Base-by-base conservation (phyloP, 2,888 invertebrate species). In the Hyalella azteca region DNA sequence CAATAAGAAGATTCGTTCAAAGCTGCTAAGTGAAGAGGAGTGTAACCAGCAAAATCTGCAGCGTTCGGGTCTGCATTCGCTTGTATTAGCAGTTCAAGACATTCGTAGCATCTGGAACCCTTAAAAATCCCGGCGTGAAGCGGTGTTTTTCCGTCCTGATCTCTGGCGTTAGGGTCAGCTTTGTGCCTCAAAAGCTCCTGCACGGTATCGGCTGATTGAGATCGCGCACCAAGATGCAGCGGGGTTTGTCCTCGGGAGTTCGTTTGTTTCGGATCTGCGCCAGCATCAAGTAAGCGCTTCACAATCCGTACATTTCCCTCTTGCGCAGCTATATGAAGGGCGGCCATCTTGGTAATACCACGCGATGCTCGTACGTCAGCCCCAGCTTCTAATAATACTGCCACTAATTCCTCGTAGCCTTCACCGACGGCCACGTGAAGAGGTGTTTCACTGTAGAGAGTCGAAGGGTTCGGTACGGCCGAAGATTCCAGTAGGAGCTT, bases 281-380 rank as follows among this genome's bases (percentile, higher is more conserved):
- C 92, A 75, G 92, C 91, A 29, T 93, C 92, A 2, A 95, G 87
- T 1, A 95, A 89, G 29, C 94, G 87, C 78, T 90, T 89, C 0
- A 93, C 92, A 85, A 95, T 95, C 85, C 93, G 93, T 0, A 91
- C 91, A 86, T 93, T 93, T 7, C 95, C 95, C 86, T 95, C 95
- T 87, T 95, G 95, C 0, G 95, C 94, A 5, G 96, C 95, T 85
- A 96, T 89, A 89, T 96, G 96, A 40, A 97, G 88, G 1, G 96
- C 93, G 0, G 96, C 95, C 78, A 93, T 91, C 86, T 92, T 91
- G 3, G 79, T 78, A 19, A 66, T 77, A n/a, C 85, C 85, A 36
- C 81, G 78, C 11, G 82, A 82, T 22, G 82, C 78, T 39, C 82
- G 77, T 0, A 93, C 93, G 86, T 95, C 94, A 0, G 95, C 94